Conservation (phyloP, 2,797 vertebrate species). For the Characodon lateralis region DNA sequence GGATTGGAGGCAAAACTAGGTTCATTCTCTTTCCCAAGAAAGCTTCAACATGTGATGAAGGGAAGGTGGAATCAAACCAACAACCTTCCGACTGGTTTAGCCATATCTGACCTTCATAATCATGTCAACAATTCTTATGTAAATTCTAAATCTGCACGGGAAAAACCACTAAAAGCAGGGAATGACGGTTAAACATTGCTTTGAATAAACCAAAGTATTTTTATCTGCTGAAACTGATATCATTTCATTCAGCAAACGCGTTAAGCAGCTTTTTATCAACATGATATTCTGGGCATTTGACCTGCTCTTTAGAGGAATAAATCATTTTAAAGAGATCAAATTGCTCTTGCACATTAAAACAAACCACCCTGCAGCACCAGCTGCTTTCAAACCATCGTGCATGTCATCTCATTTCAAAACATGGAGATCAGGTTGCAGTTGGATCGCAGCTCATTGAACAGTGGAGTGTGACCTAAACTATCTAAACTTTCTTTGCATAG, state of each 20-base stretch:
- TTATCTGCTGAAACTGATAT: background rate
- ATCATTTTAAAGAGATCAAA: constrained; percentile 44
- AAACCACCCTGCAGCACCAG: constrained; percentile 17
- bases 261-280: background rate
- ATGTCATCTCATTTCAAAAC: constrained; percentile 29
- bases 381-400: constrained; percentile 17
- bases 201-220: background rate
- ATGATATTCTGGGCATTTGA: constrained; percentile 17
- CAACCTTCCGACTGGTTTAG: background rate
- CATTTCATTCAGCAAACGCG: background rate
- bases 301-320: constrained; percentile 13
- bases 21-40: background rate
- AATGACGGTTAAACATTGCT: background rate
- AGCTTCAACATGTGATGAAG: background rate
- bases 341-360: constrained; percentile 19
- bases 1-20: no score
- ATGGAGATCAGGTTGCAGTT: constrained; percentile 38
- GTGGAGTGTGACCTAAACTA: no score
- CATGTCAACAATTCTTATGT: background rate
- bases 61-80: background rate
- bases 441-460: background rate
- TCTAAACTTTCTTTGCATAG: background rate
- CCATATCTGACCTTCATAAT: background rate
- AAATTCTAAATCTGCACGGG: background rate
- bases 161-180: background rate